Percentiles rank a stretch among this genome's conserved stretches.
phyloP scores from a whole-genome alignment of 2,888 invertebrate genomes.

The Lordiphosa andalusiaca region DNA sequence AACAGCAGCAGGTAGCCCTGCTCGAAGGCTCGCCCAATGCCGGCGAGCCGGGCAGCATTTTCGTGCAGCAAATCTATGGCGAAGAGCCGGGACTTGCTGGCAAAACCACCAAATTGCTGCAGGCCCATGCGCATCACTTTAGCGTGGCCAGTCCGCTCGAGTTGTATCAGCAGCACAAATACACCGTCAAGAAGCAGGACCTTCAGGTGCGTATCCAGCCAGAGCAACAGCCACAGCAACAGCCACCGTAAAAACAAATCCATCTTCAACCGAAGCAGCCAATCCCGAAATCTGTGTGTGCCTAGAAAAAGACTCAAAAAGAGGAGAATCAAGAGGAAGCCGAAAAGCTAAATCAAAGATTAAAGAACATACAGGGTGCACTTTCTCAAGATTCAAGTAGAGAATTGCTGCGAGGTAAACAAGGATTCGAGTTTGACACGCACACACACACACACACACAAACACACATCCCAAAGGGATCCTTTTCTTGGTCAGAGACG shows the following conservation, averaged over 20 bases:
- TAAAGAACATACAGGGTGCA: too few relatives aligned
- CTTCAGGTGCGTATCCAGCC: conserved; percentile 77
- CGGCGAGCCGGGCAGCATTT: conserved; percentile 75
- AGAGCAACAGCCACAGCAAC: conserved; percentile 22
- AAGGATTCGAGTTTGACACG: too few relatives aligned
- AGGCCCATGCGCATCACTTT: conserved; percentile 76
- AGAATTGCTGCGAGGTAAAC: too few relatives aligned
- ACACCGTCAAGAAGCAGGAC: conserved; percentile 79
- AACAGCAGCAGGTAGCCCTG: conserved; percentile 48
- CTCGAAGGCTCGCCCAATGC: conserved; percentile 28
- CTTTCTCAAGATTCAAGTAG: too few relatives aligned
- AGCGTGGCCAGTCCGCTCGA: conserved; percentile 78
- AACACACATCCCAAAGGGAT: too few relatives aligned
- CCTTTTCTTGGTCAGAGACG: too few relatives aligned
- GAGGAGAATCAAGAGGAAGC: background rate
- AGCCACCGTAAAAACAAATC: conserved; percentile 8
- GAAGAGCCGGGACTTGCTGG: conserved; percentile 66
- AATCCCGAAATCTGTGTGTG: background rate
- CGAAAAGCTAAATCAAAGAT: background rate
- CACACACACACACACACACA: too few relatives aligned
- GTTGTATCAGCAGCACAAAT: conserved; percentile 75
- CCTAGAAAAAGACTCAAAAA: background rate
- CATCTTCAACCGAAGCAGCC: conserved; percentile 12
- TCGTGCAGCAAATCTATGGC: conserved; percentile 78
- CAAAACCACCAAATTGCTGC: conserved; percentile 63